Percentiles rank a stretch among this genome's conserved stretches.
phyloP scores from a whole-genome alignment of 92 coral and sea anemone genomes.

The Pocillopora meandrina region DNA sequence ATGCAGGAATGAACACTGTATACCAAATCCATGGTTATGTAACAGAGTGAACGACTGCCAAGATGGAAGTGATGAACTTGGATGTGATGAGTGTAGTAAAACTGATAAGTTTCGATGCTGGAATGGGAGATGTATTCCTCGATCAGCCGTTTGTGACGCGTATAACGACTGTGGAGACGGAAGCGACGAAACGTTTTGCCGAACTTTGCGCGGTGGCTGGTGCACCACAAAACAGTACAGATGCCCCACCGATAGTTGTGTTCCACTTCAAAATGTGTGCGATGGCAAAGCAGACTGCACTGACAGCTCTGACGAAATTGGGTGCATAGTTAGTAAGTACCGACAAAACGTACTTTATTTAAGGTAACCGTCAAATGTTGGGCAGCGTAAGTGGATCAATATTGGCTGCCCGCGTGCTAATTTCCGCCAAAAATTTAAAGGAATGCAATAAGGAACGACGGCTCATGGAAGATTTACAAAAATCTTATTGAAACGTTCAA shows the following conservation, averaged over 20 bases:
- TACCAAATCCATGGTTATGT: constrained; percentile 53
- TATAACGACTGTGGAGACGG: constrained; percentile 81
- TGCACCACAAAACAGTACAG: constrained; percentile 53
- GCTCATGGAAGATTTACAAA: too few relatives aligned
- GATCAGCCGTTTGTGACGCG: constrained; percentile 57
- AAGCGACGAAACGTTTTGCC: constrained; percentile 69
- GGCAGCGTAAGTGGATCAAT: too few relatives aligned
- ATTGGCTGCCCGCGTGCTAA: too few relatives aligned
- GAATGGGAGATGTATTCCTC: constrained; percentile 46
- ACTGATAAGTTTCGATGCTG: constrained; percentile 42
- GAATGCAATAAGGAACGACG: too few relatives aligned
- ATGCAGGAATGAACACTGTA: constrained; percentile 61
- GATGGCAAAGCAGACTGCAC: constrained; percentile 63
- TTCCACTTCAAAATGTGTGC: constrained; percentile 45
- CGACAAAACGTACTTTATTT: not conserved
- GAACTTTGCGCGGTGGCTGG: constrained; percentile 57
- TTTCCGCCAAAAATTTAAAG: too few relatives aligned
- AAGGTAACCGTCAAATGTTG: not conserved
- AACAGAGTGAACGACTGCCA: constrained; percentile 65
- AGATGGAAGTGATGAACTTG: constrained; percentile 71
- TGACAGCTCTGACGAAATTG: constrained; percentile 62
- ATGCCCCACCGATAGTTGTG: constrained; percentile 63
- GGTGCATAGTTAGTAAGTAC: constrained; percentile 35
- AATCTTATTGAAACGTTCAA: too few relatives aligned
- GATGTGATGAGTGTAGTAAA: constrained; percentile 46